phyloP scores from a whole-genome alignment of 2,888 invertebrate species.

The Ecliptopera silaceata region DNA sequence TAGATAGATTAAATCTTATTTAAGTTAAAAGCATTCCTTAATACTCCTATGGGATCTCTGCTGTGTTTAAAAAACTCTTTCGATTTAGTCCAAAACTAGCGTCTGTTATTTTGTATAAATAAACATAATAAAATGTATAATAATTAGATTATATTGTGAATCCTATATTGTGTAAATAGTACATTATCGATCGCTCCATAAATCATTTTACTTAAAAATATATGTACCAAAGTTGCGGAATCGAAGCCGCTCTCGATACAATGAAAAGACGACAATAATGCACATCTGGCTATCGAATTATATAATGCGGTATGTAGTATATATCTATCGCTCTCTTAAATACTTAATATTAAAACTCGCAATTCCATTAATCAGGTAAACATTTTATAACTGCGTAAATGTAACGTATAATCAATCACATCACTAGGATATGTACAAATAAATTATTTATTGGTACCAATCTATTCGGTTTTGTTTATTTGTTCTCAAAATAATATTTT shows the following conservation, averaged over 20 bases:
- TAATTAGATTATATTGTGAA: background rate
- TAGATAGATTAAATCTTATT: conserved; percentile 77
- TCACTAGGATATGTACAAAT: too few relatives aligned
- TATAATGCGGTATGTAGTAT: conserved; percentile 49
- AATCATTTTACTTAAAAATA: conserved; percentile 22
- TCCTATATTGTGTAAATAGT: conserved; percentile 59
- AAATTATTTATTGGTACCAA: too few relatives aligned
- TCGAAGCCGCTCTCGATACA: conserved; percentile 40
- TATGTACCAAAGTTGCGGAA: conserved; percentile 11
- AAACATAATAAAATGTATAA: conserved; percentile 31
- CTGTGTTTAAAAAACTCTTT: conserved; percentile 78
- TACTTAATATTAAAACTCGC: conserved; percentile 3
- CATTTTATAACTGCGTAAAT: background rate
- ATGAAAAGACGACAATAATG: conserved; percentile 75
- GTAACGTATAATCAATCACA: too few relatives aligned
- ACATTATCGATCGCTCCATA: conserved; percentile 52
- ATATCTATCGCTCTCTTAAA: background rate
- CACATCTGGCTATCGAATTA: conserved; percentile 64
- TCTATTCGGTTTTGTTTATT: too few relatives aligned
- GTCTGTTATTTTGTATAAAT: conserved; percentile 61
- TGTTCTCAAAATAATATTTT: too few relatives aligned
- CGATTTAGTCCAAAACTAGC: conserved; percentile 68
- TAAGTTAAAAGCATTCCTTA: conserved; percentile 79
- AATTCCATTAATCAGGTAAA: conserved; percentile 15
- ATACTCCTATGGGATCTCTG: conserved; percentile 79